Conservation (phyloP, 2,113 vertebrate genomes). For the Porphyrio hochstetteri region DNA sequence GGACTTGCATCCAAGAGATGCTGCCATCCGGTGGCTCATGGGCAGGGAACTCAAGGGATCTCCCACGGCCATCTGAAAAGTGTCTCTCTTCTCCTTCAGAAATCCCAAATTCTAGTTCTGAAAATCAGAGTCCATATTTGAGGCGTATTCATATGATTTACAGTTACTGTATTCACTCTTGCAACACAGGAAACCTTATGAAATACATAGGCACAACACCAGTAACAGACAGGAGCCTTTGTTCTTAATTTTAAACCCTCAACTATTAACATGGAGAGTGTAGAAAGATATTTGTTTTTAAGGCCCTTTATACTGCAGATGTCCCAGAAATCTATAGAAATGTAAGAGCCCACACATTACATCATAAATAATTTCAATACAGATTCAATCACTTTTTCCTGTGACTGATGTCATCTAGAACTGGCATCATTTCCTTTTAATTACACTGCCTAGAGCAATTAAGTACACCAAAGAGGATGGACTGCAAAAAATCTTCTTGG, state of each 20-base stretch:
- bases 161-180: neutral
- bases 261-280: neutral
- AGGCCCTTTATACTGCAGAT: neutral
- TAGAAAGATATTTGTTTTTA: neutral
- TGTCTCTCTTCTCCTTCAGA: neutral
- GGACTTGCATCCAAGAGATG: neutral
- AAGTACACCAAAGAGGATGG: slow-evolving; percentile 6
- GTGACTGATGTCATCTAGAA: slow-evolving; percentile 35
- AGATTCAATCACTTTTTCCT: slow-evolving; percentile 59
- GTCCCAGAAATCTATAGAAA: neutral
- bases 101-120: neutral
- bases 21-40: neutral
- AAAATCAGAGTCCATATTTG: neutral
- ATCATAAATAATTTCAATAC: slow-evolving; percentile 14
- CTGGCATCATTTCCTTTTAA: slow-evolving; percentile 47
- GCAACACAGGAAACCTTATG: slow-evolving; percentile 1
- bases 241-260: neutral
- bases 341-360: neutral
- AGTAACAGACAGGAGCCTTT: neutral
- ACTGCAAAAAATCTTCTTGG: slow-evolving; percentile 32
- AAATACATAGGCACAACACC: neutral
- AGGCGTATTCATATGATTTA: neutral
- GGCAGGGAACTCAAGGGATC: neutral
- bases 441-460: slow-evolving; percentile 37
- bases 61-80: neutral